A percentile compares a stretch with the other conserved stretches of the same genome.
Evolutionary conservation across 2,113 vertebrate genomes (phyloP).

Genomic region (Campylomormyrus tamandua): DNA sequence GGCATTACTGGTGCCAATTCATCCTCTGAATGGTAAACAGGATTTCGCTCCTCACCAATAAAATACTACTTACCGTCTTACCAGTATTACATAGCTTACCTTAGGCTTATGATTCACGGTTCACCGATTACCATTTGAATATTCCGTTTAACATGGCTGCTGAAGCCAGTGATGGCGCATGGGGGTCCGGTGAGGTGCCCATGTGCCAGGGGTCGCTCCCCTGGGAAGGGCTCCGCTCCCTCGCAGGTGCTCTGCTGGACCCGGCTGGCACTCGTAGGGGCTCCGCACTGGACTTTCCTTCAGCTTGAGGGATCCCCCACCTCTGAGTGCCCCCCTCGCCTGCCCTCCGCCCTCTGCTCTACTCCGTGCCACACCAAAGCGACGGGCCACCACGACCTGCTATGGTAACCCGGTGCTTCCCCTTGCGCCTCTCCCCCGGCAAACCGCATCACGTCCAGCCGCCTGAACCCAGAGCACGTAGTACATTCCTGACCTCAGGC

Average conservation of each 20-base stretch:
- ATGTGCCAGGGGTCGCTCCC: background rate
- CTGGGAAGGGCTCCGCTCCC: background rate
- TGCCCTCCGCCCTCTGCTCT: background rate
- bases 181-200: background rate
- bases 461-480: background rate
- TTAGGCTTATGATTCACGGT: constrained; percentile 69
- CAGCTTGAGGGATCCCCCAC: background rate
- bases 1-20: constrained; percentile 69
- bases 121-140: constrained; percentile 67
- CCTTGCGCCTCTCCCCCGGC: background rate
- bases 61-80: constrained; percentile 69
- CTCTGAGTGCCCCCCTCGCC: background rate
- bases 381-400: background rate
- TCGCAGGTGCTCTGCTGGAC: background rate
- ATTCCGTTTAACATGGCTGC: constrained; percentile 51
- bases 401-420: background rate
- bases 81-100: constrained; percentile 73
- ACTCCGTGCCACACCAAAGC: background rate
- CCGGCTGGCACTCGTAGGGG: background rate
- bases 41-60: constrained; percentile 68
- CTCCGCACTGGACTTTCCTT: background rate
- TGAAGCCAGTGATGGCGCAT: constrained; percentile 3
- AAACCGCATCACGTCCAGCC: background rate
- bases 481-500: background rate
- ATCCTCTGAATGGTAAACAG: constrained; percentile 65